Percentiles rank a stretch among this genome's conserved stretches.
Evolutionary conservation across 1,140 invertebrate species (phyloP).

Genomic region (Procambarus virginalis): DNA sequence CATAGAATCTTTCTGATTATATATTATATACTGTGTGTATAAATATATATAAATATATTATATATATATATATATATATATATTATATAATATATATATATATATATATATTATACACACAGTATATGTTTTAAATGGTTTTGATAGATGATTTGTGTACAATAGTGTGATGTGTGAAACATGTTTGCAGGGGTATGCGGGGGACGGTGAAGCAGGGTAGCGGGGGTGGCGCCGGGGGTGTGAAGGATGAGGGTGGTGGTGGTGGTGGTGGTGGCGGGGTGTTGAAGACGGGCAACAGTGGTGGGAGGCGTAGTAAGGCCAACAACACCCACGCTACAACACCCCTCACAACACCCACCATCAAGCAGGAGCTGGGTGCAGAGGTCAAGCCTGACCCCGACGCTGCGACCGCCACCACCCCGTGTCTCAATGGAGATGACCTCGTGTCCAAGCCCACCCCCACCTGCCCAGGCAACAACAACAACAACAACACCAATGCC

Average conservation of each 20-base stretch:
- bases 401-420: constrained; percentile 34
- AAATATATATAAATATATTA: no score
- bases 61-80: no score
- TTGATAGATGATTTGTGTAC: no score
- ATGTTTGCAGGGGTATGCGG: constrained; percentile 39
- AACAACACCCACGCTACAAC: constrained; percentile 42
- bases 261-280: background rate
- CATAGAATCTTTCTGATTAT: no score
- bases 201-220: constrained; percentile 55
- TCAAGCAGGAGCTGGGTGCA: constrained; percentile 35
- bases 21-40: no score
- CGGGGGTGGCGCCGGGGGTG: constrained; percentile 43
- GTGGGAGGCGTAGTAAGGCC: constrained; percentile 46
- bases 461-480: constrained; percentile 47
- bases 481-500: constrained; percentile 55
- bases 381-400: constrained; percentile 56
- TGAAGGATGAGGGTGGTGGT: constrained; percentile 33
- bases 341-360: constrained; percentile 26
- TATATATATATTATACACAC: no score
- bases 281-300: constrained; percentile 10
- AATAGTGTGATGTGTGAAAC: no score
- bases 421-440: constrained; percentile 54
- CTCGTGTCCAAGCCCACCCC: constrained; percentile 26
- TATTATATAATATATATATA: no score
- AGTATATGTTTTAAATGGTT: no score